Conservation (phyloP, 2,113 vertebrate species). For the Chionomys nivalis region DNA sequence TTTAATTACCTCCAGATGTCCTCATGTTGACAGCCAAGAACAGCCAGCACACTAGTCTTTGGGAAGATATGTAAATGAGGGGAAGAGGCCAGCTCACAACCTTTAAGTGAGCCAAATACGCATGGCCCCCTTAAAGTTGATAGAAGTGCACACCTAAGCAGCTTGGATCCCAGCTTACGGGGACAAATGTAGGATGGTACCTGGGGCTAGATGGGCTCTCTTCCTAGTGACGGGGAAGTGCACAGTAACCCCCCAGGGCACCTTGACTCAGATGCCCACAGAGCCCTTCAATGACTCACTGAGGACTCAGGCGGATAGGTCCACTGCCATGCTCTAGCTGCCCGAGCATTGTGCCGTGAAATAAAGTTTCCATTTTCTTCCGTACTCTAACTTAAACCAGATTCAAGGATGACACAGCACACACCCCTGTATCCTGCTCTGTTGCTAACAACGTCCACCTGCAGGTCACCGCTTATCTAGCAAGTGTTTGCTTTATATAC, state of each 20-base stretch:
- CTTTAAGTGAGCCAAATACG: background rate
- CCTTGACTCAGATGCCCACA: background rate
- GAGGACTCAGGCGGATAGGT: background rate
- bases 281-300: background rate
- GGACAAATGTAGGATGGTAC: background rate
- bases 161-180: background rate
- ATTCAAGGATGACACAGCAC: background rate
- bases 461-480: background rate
- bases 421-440: background rate
- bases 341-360: background rate
- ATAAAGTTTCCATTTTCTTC: background rate
- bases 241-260: background rate
- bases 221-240: background rate
- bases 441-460: background rate
- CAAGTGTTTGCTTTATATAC: background rate
- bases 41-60: background rate
- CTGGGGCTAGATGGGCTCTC: background rate
- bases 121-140: background rate
- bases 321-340: background rate
- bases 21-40: background rate
- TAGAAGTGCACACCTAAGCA: background rate
- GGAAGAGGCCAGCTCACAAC: background rate
- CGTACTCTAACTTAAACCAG: background rate
- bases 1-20: background rate
- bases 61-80: background rate